Evolutionary conservation across 1,140 invertebrate species (phyloP).

Genomic region (Pteromalus puparum): DNA sequence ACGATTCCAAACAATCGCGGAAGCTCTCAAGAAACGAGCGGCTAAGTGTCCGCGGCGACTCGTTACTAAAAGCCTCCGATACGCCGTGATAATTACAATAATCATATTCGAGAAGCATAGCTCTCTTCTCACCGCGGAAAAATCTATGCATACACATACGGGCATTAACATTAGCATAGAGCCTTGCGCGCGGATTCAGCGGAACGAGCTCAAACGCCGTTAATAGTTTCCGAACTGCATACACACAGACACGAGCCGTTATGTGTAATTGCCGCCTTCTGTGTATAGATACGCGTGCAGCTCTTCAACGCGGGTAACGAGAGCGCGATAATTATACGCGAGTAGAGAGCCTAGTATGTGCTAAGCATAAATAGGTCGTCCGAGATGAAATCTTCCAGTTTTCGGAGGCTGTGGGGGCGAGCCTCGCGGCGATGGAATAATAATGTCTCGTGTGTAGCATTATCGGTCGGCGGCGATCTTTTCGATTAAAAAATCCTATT

Average conservation of each 20-base stretch:
- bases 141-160: constrained; percentile 46
- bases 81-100: neutral
- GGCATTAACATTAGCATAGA: neutral
- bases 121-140: constrained; percentile 55
- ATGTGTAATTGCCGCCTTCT: constrained; percentile 30
- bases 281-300: neutral
- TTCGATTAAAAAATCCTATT: constrained; percentile 53
- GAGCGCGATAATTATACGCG: neutral
- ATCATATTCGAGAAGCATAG: neutral
- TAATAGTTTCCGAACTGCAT: constrained; percentile 53
- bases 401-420: neutral
- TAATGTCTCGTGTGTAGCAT: neutral
- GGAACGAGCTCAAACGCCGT: constrained; percentile 33
- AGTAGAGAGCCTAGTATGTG: no score
- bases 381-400: neutral
- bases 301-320: constrained; percentile 11
- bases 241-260: neutral
- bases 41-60: neutral
- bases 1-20: neutral
- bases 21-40: neutral
- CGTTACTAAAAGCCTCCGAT: constrained; percentile 17
- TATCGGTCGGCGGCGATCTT: constrained; percentile 45
- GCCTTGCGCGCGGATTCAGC: neutral
- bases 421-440: neutral
- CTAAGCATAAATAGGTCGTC: neutral